Evolutionary conservation across 2,113 vertebrate genomes (phyloP), one percentile per base, ranked within the genome.

Genomic region (Thalassoma bifasciatum): DNA sequence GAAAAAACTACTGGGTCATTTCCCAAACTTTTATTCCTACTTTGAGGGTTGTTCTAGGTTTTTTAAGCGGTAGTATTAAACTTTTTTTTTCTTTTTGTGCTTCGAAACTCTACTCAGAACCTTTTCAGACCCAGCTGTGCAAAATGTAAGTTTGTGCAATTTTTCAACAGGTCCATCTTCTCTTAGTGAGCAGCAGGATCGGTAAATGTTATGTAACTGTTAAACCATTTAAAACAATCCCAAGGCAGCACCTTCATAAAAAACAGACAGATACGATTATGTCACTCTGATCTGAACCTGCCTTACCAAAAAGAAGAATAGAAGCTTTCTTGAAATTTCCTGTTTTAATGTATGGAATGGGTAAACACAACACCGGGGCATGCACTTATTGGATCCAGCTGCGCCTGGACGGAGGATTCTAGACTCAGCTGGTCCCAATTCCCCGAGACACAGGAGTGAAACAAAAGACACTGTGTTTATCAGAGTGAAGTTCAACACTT

Each of bases 301-400:
- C 36, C 22, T 11, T 37, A 59, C 10, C 30, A 30, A 30, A 30
- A 10, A 36, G 51, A 61, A 46, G 62, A 72, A 62, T 26, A 58
- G 52, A 70, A 56, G 61, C 56, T 75, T 81, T 72, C 70, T 60
- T 63, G 65, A 76, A 77, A 78, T 82, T 59, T 92, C 86, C 90
- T 87, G 83, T 87, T 88, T 77, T 77, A 85, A 91, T 73, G 76
- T 86, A 90, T 79, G 78, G 77, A 90, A 89, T 83, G 66, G 53
- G 60, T 86, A 86, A 90, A 82, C 79, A 86, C 46, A 77, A 64
- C 53, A 62, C 68, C 36, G 30, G 69, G 79, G 61, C 63, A 66
- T 17, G 66, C 44, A 47, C 70, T 89, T 83, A 89, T 84, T 90
- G 73, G 78, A 74, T 70, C 86, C 90, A 92, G 91, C 90, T 93